A percentile compares a stretch with the other conserved stretches of the same genome.
phyloP scores from a whole-genome alignment of 2,113 vertebrate genomes.

The Chelonoidis abingdonii region DNA sequence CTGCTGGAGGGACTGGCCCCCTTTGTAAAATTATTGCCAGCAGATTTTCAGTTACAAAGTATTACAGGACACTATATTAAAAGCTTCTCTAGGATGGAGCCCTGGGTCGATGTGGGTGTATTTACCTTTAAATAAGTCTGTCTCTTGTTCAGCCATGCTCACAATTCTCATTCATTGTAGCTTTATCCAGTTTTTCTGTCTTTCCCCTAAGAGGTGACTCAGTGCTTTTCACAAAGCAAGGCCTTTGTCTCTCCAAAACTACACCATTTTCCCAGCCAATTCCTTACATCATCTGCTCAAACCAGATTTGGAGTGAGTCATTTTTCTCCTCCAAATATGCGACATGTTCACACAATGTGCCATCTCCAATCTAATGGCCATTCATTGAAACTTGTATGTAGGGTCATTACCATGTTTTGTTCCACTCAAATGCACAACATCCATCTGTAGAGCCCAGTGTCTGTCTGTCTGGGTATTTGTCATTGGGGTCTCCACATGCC shows the following conservation, averaged over 20 bases:
- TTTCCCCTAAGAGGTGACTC: conserved; percentile 64
- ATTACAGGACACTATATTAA: not conserved
- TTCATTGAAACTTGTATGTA: conserved; percentile 69
- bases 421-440: conserved; percentile 50
- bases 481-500: conserved; percentile 53
- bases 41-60: not conserved
- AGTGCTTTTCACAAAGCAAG: conserved; percentile 68
- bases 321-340: conserved; percentile 67
- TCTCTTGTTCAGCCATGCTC: conserved; percentile 15
- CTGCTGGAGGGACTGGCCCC: not conserved
- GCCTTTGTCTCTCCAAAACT: conserved; percentile 34
- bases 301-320: conserved; percentile 69
- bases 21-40: not conserved
- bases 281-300: conserved; percentile 69
- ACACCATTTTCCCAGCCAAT: conserved; percentile 63
- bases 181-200: conserved; percentile 34
- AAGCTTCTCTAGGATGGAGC: not conserved
- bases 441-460: conserved; percentile 66
- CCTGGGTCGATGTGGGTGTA: not conserved
- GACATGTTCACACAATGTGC: conserved; percentile 64
- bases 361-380: conserved; percentile 64
- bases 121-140: not conserved
- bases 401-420: conserved; percentile 67
- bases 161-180: rapidly evolving
- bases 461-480: conserved; percentile 69